phyloP scores from a whole-genome alignment of 2,888 invertebrate genomes.

The Bruchidius siliquastri region DNA sequence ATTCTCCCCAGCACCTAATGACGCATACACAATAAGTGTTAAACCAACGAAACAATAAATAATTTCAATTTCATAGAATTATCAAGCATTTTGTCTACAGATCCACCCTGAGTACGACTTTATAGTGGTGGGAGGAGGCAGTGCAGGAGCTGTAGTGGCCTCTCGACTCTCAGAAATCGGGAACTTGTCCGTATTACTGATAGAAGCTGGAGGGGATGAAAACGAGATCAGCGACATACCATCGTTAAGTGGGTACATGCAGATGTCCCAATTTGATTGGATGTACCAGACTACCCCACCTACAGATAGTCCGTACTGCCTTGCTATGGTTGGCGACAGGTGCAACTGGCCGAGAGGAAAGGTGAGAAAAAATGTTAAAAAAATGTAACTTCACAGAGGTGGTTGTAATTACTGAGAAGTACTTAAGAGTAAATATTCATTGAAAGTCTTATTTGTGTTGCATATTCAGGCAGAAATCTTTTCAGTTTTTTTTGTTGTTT shows the following conservation, averaged over 20 bases:
- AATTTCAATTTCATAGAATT: no score
- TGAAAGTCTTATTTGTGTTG: no score
- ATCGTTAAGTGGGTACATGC: conserved; percentile 76
- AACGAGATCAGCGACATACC: conserved; percentile 86
- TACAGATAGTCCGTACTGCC: conserved; percentile 72
- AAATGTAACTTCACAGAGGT: no score
- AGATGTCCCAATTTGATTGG: conserved; percentile 86
- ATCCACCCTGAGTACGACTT: conserved; percentile 78
- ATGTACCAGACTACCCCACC: conserved; percentile 84
- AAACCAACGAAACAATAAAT: no score
- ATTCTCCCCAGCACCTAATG: no score
- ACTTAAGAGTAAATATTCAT: no score
- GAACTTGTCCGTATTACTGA: conserved; percentile 76
- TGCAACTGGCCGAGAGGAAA: conserved; percentile 93
- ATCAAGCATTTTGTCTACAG: no score
- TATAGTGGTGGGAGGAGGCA: conserved; percentile 81
- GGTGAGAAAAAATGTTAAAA: no score
- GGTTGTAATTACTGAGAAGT: no score
- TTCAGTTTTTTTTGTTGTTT: no score
- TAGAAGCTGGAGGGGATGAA: conserved; percentile 86
- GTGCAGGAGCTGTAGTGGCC: conserved; percentile 85
- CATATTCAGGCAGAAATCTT: no score
- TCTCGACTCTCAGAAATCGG: conserved; percentile 74
- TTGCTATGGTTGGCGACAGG: conserved; percentile 80
- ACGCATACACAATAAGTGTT: no score